phyloP scores from a whole-genome alignment of 2,888 invertebrate species.

The Eugnorisma glareosa region DNA sequence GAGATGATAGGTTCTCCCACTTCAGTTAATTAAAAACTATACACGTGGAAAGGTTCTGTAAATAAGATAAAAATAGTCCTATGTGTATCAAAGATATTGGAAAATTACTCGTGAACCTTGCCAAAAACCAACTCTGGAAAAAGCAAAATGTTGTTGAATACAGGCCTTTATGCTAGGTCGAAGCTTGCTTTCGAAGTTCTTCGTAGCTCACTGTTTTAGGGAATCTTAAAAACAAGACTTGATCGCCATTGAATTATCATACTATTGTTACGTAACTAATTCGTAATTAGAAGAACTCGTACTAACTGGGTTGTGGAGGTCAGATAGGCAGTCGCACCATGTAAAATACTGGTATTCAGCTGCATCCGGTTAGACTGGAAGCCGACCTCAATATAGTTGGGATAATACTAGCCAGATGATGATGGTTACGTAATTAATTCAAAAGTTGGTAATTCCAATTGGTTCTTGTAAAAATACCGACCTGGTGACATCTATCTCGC shows the following conservation, averaged over 20 bases:
- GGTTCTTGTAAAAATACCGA: neutral
- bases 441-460: neutral
- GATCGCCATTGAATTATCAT: neutral
- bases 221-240: too few relatives aligned
- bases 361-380: too few relatives aligned
- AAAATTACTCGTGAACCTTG: neutral
- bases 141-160: neutral
- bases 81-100: neutral
- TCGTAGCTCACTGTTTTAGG: too few relatives aligned
- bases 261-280: too few relatives aligned
- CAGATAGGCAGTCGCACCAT: too few relatives aligned
- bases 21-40: neutral
- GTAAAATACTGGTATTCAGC: too few relatives aligned
- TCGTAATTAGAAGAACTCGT: too few relatives aligned
- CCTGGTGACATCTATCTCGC: neutral
- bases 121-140: neutral
- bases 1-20: neutral
- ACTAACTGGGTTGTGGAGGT: too few relatives aligned
- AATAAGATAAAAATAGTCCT: neutral
- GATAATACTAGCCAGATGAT: too few relatives aligned
- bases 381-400: too few relatives aligned
- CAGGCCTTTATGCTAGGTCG: neutral
- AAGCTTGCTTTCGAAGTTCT: too few relatives aligned
- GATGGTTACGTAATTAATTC: too few relatives aligned
- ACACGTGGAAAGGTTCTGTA: neutral